Base-by-base conservation (phyloP, 2,797 vertebrate species). In the Poecilia gillii region DNA sequence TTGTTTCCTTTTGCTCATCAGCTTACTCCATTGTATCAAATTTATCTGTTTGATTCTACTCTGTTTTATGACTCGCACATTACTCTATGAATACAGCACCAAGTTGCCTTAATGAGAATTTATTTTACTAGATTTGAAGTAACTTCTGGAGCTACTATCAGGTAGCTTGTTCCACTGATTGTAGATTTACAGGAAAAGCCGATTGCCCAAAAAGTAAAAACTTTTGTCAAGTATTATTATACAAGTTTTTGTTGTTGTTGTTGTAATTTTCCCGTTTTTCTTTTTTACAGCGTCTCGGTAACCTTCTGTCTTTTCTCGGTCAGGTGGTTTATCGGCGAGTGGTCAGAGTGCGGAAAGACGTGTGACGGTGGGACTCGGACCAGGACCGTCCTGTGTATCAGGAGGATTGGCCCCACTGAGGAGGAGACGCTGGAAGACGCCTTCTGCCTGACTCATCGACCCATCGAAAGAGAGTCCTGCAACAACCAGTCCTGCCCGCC, bases 321-420 rank as follows among this genome's bases (percentile, higher is more conserved):
- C 92, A 99, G 99, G 85, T 99, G 99, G 98, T 98, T 99, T 89
- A 99, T 99, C 14, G 98, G 98, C 3, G 98, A 98, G 91, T 99
- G 99, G 99, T 96, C 97, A 0, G 98, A 98, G 84, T 99, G 99
- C 84, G 98, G 96, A 75, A 98, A 97, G 94, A 98, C 97, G 0
- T 99, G 99, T 80, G 98, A 99, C 2, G 98, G 99, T 25, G 98
- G 99, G 25, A 95, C 88, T 55, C 95, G 97, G 74, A 96, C 96
- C 0, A 95, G 99, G 78, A 98, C 97, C 0, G 98, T 99, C 77
- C 94, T 99, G 73, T 99, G 99, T 77, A 97, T 99, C 94, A 96
- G 97, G 79, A 97, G 96, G 94, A 97, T 98, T 0, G 96, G 97
- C 18, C 97, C 97, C 1, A 95, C 97, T 0, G 97, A 99, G 91